Evolutionary conservation across 2,888 invertebrate genomes (phyloP), one percentile per base, ranked within the genome.

Genomic region (Drosophila mulleri): DNA sequence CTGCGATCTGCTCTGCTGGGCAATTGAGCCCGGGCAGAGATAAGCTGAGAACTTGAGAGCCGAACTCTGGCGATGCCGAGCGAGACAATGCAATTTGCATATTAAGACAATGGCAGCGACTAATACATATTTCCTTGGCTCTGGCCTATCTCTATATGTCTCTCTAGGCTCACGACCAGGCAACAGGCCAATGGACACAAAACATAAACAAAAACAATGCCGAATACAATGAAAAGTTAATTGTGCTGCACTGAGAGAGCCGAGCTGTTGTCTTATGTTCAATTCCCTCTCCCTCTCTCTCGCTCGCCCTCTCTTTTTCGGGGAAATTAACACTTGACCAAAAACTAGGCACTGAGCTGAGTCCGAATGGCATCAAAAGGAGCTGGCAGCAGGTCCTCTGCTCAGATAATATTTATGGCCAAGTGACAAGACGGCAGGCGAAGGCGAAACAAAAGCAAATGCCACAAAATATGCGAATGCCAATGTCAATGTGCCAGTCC

Each of bases 41-140:
- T 72, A 50, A 56, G 37, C n/a, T 12, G 44, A 54, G 48, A 68
- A 44, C 41, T n/a, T 32, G 18, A 41, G 70, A 39, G 16, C 35
- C 18, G 6, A 42, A 47, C 52, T 48, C 48, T 29, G 0, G 1
- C 12, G 52, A 20, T 41, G 20, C 29, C 29, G 7, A 29, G 29
- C 50, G 42, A 66, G 67, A 83, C 82, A 83, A 88, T 88, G 88
- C 67, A 87, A 83, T 83, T 83, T 83, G 89, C 83, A 89, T 89
- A 88, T 85, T 88, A 71, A 88, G 89, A 89, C 83, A 84, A 84
- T 88, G 80, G 67, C 80, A 79, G 56, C 65, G 67, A 67, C 61
- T 77, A 72, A 79, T 75, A 41, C 41, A 41, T 8, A 44, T 57
- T 57, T 57, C n/a, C 29, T 44, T 42, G 26, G 20, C 77, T 63